phyloP scores from a whole-genome alignment of 1,140 invertebrate genomes.

The Pararge aegeria region DNA sequence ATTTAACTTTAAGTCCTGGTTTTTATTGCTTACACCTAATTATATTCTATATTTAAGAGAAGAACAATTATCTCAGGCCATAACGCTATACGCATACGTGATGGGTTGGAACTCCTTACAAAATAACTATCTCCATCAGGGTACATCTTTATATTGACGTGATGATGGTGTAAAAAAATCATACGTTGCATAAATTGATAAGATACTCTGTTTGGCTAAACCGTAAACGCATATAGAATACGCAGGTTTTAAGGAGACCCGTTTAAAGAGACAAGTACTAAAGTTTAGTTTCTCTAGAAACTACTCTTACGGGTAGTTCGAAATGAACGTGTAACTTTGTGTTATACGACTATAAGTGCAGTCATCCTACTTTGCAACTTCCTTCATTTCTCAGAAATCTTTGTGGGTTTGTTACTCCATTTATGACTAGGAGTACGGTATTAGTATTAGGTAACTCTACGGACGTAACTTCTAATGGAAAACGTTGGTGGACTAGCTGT shows the following conservation, averaged over 20 bases:
- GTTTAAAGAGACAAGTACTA: background rate
- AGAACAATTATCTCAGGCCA: too few relatives aligned
- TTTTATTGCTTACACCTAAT: too few relatives aligned
- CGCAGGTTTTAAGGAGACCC: background rate
- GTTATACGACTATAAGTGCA: background rate
- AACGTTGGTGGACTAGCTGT: background rate
- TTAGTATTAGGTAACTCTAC: background rate
- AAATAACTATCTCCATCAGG: too few relatives aligned
- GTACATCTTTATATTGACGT: too few relatives aligned
- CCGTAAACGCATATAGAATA: too few relatives aligned
- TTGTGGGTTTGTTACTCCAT: background rate
- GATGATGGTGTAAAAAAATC: too few relatives aligned
- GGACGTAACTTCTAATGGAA: background rate
- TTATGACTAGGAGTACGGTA: background rate
- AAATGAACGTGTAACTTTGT: constrained; percentile 6
- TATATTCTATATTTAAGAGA: too few relatives aligned
- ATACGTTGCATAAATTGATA: too few relatives aligned
- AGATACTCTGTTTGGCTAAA: too few relatives aligned
- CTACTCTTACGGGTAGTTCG: background rate
- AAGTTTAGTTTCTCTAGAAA: background rate
- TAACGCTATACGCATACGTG: too few relatives aligned
- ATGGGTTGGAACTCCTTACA: too few relatives aligned
- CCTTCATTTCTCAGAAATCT: constrained; percentile 1
- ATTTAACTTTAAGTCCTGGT: too few relatives aligned
- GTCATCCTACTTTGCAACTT: constrained; percentile 2